Evolutionary conservation across 2,113 vertebrate genomes (phyloP).

Genomic region (Cyprinodon variegatus): DNA sequence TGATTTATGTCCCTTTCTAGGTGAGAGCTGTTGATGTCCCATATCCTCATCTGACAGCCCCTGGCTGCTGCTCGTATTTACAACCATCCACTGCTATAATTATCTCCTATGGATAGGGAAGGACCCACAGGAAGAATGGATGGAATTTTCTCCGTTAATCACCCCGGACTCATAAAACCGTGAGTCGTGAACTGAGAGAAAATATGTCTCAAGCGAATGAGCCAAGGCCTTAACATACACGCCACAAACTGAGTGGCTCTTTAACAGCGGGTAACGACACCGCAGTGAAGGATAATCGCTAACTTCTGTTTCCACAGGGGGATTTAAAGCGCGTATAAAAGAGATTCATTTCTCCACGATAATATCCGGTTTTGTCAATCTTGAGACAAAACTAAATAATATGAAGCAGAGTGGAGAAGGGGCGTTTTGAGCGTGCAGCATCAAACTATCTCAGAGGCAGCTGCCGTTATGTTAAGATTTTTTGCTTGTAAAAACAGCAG

Average conservation of each 20-base stretch:
- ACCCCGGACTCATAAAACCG: conserved; percentile 69
- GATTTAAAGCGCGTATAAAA: conserved; percentile 56
- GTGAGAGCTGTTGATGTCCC: conserved; percentile 58
- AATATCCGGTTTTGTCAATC: conserved; percentile 44
- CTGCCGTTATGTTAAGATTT: conserved; percentile 10
- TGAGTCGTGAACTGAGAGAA: conserved; percentile 56
- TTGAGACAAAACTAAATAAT: conserved; percentile 15
- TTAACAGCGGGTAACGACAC: conserved; percentile 50
- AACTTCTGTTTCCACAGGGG: conserved; percentile 45
- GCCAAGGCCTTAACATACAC: conserved; percentile 8
- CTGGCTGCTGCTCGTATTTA: conserved; percentile 55
- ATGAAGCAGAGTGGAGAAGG: neutral
- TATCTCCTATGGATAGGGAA: conserved; percentile 57
- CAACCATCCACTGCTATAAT: conserved; percentile 63
- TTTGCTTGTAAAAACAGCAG: conserved; percentile 26
- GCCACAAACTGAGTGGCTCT: conserved; percentile 38
- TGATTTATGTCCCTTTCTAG: conserved; percentile 64
- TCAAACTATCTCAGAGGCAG: conserved; percentile 25
- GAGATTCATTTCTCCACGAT: conserved; percentile 40
- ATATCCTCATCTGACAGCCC: conserved; percentile 55
- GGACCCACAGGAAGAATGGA: conserved; percentile 59
- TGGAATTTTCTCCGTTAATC: conserved; percentile 63
- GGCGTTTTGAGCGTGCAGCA: conserved; percentile 4
- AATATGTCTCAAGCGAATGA: conserved; percentile 50
- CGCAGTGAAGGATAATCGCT: conserved; percentile 53